Evolutionary conservation across 2,797 vertebrate genomes (phyloP), one percentile per base, ranked within the genome.

Genomic region (Perdix hodgsoniae): DNA sequence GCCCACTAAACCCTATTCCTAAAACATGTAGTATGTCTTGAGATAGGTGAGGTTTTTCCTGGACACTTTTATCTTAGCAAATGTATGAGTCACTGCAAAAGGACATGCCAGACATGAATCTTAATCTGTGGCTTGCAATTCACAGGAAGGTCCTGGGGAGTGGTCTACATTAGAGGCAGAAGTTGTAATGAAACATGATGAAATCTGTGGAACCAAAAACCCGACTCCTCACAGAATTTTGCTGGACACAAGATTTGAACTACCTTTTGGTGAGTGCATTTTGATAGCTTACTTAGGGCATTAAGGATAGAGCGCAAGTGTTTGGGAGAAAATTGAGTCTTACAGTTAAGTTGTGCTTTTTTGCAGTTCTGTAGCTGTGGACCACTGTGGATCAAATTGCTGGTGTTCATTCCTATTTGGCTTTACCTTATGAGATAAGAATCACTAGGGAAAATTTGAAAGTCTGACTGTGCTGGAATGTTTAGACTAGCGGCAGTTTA

Each of bases 181-280:
- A 96, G 99, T 99, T 75, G 96, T 99, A 91, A 99, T 99, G 99
- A 99, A 99, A 96, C 98, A 98, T 2, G 98, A 99, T 94, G 99
- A 99, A 96, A 99, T 99, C 73, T 99, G 98, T 59, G 99, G 99
- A 96, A 99, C 99, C 87, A 99, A 98, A 97, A 99, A 98, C 94
- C 98, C 98, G 4, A 99, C 99, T 27, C 98, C 98, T 44, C 99
- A 99, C 92, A 98, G 97, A 81, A 98, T 99, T 95, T 96, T 99
- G 91, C 97, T 99, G 97, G 99, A 99, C 90, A 97, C 99, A 40
- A 98, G 99, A 96, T 99, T 99, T 54, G 99, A 99, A 93, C 97
- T 99, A 94, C 99, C 99, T 59, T 99, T 99, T 76, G 99, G 99
- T 99, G 94, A 95, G 98, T 97, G 40, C 23, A 61, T 96, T 93